These are phyloP conservation scores for Cantharis lateralis DNA, from an alignment of 2,888 invertebrate species.

Conservation along the genomic window DNA sequence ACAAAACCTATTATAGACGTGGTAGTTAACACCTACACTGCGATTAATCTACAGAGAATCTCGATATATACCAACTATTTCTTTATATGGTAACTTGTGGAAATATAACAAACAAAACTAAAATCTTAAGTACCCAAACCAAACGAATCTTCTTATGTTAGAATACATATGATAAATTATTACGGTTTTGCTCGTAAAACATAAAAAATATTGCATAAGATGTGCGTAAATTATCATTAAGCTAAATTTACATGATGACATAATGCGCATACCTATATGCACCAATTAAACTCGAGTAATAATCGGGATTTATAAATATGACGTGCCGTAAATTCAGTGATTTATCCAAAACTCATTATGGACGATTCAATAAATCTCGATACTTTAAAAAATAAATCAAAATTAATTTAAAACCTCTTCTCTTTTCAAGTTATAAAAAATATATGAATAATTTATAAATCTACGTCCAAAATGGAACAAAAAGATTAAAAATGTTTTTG, in stretches of 20 bases:
- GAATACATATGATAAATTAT: not conserved
- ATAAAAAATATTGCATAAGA: not conserved
- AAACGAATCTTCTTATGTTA: not conserved
- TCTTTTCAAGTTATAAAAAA: not conserved
- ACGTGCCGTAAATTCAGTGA: not conserved
- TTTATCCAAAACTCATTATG: not conserved
- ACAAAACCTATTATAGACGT: constrained; percentile 10
- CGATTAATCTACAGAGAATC: constrained; percentile 3
- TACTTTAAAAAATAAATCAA: not conserved
- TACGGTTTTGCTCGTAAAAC: not conserved
- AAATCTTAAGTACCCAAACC: not conserved
- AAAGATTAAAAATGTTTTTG: not conserved
- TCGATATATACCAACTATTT: not conserved
- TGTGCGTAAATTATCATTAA: not conserved
- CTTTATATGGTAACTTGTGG: constrained; percentile 1
- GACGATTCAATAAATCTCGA: not conserved
- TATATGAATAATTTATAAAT: not conserved
- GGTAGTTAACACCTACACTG: constrained; percentile 7
- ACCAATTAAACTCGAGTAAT: not conserved
- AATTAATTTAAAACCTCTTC: not conserved
- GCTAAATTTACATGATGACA: not conserved
- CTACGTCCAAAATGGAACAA: not conserved
- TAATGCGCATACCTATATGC: not conserved
- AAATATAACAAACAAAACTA: not conserved
- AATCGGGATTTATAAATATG: not conserved